Percentiles rank a stretch among this genome's conserved stretches.
phyloP scores from a whole-genome alignment of 2,113 vertebrate genomes.

The Indri indri region DNA sequence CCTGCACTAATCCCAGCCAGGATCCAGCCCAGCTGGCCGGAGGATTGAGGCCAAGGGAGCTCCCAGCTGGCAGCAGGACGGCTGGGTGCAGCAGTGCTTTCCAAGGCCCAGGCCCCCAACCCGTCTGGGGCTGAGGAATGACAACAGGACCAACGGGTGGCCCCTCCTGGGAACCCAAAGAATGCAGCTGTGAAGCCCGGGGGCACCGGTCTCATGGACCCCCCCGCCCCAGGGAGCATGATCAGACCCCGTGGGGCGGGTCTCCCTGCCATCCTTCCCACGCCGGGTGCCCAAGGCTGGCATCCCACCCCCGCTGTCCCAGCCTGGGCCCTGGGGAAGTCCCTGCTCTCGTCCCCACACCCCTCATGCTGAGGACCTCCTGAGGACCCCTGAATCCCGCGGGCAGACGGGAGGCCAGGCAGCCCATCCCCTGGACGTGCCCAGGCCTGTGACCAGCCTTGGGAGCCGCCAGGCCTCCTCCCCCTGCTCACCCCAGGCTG shows the following conservation, averaged over 20 bases:
- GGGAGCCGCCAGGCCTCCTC: too few species aligned
- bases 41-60: conserved; percentile 85
- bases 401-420: background rate
- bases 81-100: background rate
- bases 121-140: background rate
- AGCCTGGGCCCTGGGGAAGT: background rate
- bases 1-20: conserved; percentile 87
- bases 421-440: background rate
- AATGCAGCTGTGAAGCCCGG: background rate
- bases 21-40: conserved; percentile 79
- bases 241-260: background rate
- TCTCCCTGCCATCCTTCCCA: background rate
- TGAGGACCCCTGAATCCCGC: rapidly evolving
- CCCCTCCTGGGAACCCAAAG: background rate
- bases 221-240: background rate
- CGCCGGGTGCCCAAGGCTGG: rapidly evolving
- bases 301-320: too few species aligned
- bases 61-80: conserved; percentile 61
- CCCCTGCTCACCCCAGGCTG: background rate
- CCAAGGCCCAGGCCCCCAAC: background rate
- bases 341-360: background rate
- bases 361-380: background rate
- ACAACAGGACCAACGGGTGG: background rate
- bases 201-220: rapidly evolving
- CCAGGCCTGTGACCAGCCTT: rapidly evolving